Evolutionary conservation across 2,113 vertebrate genomes (phyloP).

Genomic region (Sylvilagus bachmani): DNA sequence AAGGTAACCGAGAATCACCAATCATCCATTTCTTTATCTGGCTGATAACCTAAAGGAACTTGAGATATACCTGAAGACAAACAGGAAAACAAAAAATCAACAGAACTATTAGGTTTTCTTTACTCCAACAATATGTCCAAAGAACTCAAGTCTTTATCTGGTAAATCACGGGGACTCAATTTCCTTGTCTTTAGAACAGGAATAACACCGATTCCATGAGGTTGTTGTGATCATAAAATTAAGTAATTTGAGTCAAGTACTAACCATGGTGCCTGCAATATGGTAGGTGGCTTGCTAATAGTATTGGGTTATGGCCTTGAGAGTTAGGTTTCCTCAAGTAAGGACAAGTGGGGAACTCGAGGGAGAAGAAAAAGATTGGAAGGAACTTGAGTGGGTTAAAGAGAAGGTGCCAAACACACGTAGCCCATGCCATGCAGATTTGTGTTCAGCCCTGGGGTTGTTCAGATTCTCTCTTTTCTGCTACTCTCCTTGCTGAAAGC

Average conservation of each 20-base stretch:
- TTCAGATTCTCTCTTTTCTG: conserved; percentile 50
- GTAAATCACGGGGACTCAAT: not conserved
- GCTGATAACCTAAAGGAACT: not conserved
- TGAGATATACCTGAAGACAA: conserved; percentile 6
- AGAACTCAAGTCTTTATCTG: not conserved
- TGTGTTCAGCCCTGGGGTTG: conserved; percentile 35
- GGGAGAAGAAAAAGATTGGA: not conserved
- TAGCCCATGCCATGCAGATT: not conserved
- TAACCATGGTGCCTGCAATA: not conserved
- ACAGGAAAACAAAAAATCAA: not conserved
- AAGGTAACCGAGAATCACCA: not conserved
- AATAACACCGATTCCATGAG: not conserved
- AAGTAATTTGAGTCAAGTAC: not conserved
- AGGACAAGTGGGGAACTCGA: not conserved
- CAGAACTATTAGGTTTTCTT: not conserved
- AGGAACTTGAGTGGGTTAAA: not conserved
- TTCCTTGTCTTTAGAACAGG: not conserved
- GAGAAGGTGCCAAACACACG: not conserved
- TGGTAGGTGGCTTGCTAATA: not conserved
- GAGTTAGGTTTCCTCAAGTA: not conserved
- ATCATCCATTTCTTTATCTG: not conserved
- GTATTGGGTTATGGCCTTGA: not conserved
- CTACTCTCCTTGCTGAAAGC: conserved; percentile 69
- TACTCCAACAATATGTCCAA: not conserved
- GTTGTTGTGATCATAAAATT: not conserved